Evolutionary conservation across 1,140 invertebrate genomes (phyloP).

Genomic region (Drosophila baimaii): DNA sequence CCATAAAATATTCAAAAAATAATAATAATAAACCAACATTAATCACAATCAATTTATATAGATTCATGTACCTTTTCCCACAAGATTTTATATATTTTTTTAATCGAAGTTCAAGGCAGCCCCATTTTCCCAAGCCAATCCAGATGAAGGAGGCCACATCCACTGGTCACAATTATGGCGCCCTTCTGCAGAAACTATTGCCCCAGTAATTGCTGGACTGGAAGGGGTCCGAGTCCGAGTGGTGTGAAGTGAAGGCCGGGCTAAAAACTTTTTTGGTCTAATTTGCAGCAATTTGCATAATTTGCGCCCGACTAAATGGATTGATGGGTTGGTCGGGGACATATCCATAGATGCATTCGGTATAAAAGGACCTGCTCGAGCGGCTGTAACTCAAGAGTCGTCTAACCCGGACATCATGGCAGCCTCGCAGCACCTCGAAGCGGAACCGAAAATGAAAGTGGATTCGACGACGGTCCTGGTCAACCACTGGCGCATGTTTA

Average conservation of each 20-base stretch:
- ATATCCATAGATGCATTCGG: constrained; percentile 5
- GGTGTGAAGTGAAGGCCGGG: constrained; percentile 2
- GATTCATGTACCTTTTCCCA: too few species aligned
- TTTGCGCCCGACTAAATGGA: constrained; percentile 17
- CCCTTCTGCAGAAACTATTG: constrained; percentile 10
- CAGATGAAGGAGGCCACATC: neutral
- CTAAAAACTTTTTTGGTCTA: constrained; percentile 42
- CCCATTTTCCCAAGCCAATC: neutral
- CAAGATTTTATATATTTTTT: neutral
- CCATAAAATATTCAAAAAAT: too few species aligned
- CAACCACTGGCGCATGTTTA: constrained; percentile 60
- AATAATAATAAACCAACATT: too few species aligned
- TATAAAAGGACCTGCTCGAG: constrained; percentile 48
- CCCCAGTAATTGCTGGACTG: constrained; percentile 10
- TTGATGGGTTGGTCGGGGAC: neutral
- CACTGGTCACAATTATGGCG: neutral
- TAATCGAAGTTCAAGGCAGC: neutral
- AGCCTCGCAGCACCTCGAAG: neutral
- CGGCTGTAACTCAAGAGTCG: neutral
- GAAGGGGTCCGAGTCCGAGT: neutral
- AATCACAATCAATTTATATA: too few species aligned
- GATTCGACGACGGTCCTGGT: constrained; percentile 54
- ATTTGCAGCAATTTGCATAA: constrained; percentile 71
- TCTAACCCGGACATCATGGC: neutral
- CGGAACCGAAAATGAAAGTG: constrained; percentile 3